Evolutionary conservation across 2,888 invertebrate genomes (phyloP).

Genomic region (Idaea straminata): DNA sequence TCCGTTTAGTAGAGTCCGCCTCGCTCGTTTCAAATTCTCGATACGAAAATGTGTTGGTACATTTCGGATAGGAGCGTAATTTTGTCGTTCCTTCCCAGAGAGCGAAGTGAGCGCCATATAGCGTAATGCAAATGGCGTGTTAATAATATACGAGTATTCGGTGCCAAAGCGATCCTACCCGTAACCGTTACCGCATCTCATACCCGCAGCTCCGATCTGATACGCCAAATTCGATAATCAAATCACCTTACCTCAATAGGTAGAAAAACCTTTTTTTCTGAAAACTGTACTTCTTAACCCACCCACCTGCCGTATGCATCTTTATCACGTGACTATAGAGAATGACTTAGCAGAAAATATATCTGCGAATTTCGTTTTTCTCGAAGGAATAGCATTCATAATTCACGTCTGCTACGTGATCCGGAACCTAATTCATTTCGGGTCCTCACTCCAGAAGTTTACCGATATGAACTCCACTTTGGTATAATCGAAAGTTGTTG

Average conservation of each 20-base stretch:
- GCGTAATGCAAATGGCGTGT: constrained; percentile 58
- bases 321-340: constrained; percentile 14
- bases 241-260: neutral
- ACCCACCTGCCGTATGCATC: constrained; percentile 1
- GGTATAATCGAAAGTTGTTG: constrained; percentile 30
- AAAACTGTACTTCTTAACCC: neutral
- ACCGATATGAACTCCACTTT: constrained; percentile 28
- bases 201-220: neutral
- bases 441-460: constrained; percentile 31
- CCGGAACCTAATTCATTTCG: constrained; percentile 37
- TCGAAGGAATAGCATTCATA: constrained; percentile 42
- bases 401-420: constrained; percentile 52
- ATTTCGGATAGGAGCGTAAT: constrained; percentile 16
- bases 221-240: neutral
- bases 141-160: constrained; percentile 64
- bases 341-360: constrained; percentile 18
- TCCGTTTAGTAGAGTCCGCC: constrained; percentile 17
- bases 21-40: constrained; percentile 15
- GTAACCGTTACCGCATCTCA: neutral
- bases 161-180: constrained; percentile 15
- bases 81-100: constrained; percentile 27
- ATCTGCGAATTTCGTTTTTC: constrained; percentile 31
- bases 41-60: constrained; percentile 14
- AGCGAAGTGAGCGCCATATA: constrained; percentile 36
- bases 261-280: neutral